Evolutionary conservation across 2,888 invertebrate species (phyloP).

Genomic region (Apotomis turbidana): DNA sequence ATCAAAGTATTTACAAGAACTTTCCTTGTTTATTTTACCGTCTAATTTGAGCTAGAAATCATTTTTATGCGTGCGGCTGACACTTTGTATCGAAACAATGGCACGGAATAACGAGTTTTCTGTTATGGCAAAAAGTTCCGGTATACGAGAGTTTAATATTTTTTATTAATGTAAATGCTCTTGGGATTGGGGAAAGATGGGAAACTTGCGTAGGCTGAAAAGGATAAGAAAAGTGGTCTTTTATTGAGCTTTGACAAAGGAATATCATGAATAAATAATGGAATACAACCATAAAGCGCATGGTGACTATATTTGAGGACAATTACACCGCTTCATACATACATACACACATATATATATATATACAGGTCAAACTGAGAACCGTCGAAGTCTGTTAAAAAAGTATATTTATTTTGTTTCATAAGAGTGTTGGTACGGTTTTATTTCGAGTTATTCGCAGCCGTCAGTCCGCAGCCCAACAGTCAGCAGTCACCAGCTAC

Average conservation of each 20-base stretch:
- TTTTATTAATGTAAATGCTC: slow-evolving; percentile 1
- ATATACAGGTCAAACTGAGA: too few relatives aligned
- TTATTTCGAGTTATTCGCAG: too few relatives aligned
- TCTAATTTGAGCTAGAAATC: neutral
- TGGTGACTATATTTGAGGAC: too few relatives aligned
- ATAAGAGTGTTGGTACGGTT: too few relatives aligned
- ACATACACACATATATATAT: too few relatives aligned
- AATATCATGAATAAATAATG: neutral
- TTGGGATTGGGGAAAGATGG: neutral
- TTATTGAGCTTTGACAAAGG: neutral
- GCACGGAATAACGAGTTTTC: slow-evolving; percentile 17
- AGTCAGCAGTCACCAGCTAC: too few relatives aligned
- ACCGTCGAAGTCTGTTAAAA: too few relatives aligned
- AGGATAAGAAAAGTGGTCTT: neutral
- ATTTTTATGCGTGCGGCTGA: slow-evolving; percentile 3
- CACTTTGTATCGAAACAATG: slow-evolving; percentile 14
- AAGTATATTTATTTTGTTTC: too few relatives aligned
- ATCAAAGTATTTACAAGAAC: neutral
- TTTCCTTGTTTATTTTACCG: neutral
- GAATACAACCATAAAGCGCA: neutral
- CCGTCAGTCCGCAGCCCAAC: too few relatives aligned
- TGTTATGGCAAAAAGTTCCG: slow-evolving; percentile 3
- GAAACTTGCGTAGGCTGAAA: neutral
- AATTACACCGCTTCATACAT: too few relatives aligned
- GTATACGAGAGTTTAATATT: slow-evolving; percentile 9